Base-by-base conservation (phyloP, 2,113 vertebrate species). In the Pollachius pollachius region DNA sequence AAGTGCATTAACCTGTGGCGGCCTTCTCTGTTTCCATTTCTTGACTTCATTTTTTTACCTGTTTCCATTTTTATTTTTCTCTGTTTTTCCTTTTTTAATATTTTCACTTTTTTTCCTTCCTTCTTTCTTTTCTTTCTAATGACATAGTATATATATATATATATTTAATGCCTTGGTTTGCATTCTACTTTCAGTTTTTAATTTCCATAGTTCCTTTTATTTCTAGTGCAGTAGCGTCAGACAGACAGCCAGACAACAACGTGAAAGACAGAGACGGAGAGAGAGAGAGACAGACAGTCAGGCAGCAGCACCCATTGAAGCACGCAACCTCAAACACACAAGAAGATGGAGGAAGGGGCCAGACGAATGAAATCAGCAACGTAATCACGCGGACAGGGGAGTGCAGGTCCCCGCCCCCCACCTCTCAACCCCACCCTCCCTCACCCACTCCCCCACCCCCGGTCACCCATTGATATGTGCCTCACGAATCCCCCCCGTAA, bases 401-500 rank as follows among this genome's bases (percentile, higher is more conserved):
- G 34, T 3, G 34, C n/a, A n/a, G n/a, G n/a, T n/a, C n/a, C n/a
- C n/a, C n/a, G n/a, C n/a, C 48, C 48, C 64, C 66, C 64, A 66
- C 74, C 75, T n/a, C n/a, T n/a, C n/a, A n/a, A n/a, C 76, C 71
- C 73, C 25, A 0, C 71, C 62, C 70, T 68, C 64, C 72, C 66
- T 70, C 64, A 18, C 5, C 13, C 34, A 4, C 34, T 37, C 7
- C 52, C 57, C 12, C 78, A 64, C 65, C 19, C 17, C 57, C 58
- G 76, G 58, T 67, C 72, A 30, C 61, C 74, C 17, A 91, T 97
- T 92, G 84, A 93, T 94, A 94, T 96, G 95, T 92, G 90, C 84
- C 87, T 91, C 87, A 80, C 91, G 65, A 91, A 90, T 84, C 92
- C 93, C 88, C 87, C 59, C 94, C 93, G 91, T 97, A 97, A 97